A percentile compares a stretch with the other conserved stretches of the same genome.
Conservation (phyloP, 2,888 invertebrate species). For the Philaethria dido region DNA sequence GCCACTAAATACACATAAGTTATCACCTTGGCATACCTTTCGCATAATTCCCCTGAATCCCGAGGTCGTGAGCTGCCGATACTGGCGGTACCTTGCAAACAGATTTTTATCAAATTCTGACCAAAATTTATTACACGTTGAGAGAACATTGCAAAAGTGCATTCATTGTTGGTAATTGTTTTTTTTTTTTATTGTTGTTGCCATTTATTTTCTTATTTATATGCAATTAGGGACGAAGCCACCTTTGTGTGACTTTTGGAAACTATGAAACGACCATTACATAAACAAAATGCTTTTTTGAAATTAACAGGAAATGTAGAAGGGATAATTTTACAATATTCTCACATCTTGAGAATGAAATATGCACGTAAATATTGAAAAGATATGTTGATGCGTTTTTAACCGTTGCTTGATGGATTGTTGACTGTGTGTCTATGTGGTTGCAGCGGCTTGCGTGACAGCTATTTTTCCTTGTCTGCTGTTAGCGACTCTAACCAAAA, state of each 20-base stretch:
- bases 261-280: too few species aligned
- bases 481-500: slow-evolving; percentile 70
- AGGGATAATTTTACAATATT: not conserved
- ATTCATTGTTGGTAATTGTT: slow-evolving; percentile 25
- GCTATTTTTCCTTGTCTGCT: slow-evolving; percentile 77
- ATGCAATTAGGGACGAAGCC: too few species aligned
- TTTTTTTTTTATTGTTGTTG: not conserved
- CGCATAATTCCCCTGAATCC: slow-evolving; percentile 59
- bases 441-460: slow-evolving; percentile 72
- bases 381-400: slow-evolving; percentile 13
- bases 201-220: not conserved
- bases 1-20: slow-evolving; percentile 58
- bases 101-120: slow-evolving; percentile 38
- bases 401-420: slow-evolving; percentile 32
- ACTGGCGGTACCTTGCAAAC: slow-evolving; percentile 52
- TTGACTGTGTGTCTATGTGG: slow-evolving; percentile 48
- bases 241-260: not conserved
- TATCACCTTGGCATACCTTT: slow-evolving; percentile 73
- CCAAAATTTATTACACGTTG: slow-evolving; percentile 34
- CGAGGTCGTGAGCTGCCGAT: slow-evolving; percentile 69
- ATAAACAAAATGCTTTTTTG: not conserved
- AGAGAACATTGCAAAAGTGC: slow-evolving; percentile 35
- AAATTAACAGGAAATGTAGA: not conserved
- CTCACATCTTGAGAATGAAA: not conserved
- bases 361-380: not conserved